These are phyloP conservation scores for Sandelia bainsii DNA, from an alignment of 2,797 vertebrate genomes.

Conservation along the genomic window DNA sequence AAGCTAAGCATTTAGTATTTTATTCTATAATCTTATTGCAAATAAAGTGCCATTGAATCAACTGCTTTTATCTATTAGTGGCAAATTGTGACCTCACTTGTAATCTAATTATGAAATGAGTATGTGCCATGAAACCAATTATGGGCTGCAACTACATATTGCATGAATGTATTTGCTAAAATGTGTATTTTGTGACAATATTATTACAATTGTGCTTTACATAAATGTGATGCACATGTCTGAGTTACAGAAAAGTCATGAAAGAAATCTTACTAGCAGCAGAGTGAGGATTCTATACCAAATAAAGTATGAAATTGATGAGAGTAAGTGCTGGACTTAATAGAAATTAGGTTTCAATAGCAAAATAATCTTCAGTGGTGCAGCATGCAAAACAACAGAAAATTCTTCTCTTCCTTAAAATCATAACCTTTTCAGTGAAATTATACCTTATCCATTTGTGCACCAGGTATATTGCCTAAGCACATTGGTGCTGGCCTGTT, in stretches of 20 bases:
- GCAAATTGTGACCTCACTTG: slow-evolving; percentile 19
- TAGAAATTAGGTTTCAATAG: background rate
- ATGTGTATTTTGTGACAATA: background rate
- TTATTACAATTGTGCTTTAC: background rate
- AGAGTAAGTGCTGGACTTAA: background rate
- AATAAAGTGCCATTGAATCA: slow-evolving; percentile 1
- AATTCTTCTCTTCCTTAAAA: background rate
- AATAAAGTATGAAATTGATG: background rate
- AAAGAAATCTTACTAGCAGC: background rate
- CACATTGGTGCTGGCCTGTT: background rate
- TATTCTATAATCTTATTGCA: background rate
- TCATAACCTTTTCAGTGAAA: slow-evolving; percentile 2
- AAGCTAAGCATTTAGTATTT: background rate
- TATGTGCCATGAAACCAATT: slow-evolving; percentile 19
- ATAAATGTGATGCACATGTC: background rate
- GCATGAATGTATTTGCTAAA: slow-evolving; percentile 2
- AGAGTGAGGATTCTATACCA: background rate
- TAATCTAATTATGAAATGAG: slow-evolving; percentile 22
- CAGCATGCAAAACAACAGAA: background rate
- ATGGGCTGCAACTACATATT: slow-evolving; percentile 5
- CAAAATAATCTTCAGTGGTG: background rate
- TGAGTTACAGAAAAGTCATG: background rate
- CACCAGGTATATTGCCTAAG: background rate
- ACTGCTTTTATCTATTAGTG: slow-evolving; percentile 9
- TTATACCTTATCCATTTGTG: background rate